Evolutionary conservation across 2,113 vertebrate genomes (phyloP), one percentile per base, ranked within the genome.

Genomic region (Stegostoma tigrinum): DNA sequence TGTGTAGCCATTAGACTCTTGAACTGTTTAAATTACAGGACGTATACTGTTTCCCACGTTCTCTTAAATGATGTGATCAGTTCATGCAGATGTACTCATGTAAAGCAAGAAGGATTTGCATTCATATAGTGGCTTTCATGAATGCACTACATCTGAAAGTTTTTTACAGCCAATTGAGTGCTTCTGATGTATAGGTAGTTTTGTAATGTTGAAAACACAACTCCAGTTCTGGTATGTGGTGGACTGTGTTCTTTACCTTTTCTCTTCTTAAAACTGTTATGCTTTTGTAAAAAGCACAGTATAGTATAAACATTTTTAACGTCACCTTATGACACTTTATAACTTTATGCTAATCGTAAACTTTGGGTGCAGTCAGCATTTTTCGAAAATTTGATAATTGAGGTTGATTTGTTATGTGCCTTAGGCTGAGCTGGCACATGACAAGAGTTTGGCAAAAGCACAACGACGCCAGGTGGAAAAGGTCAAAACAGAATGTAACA

Each of bases 401-500:
- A 12, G 30, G 24, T 38, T 75, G 67, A 42, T 30, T 52, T 72
- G 23, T 38, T 96, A 0, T 96, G 96, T 96, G 96, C 42, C 87
- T 64, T 97, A 99, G 99, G 97, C 97, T 70, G 98, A 98, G 96
- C 98, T 97, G 96, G 95, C 96, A 64, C 97, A 98, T 89, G 98
- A 98, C 96, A 98, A 98, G 97, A 98, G 98, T 96, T 96, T 97
- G 95, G 97, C 97, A 55, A 97, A 97, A 96, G 96, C 96, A 68
- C 98, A 99, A 55, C 97, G 96, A 96, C 96, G 97, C 96, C 98
- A 99, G 93, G 96, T 99, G 96, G 99, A 99, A 97, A 98, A 98
- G 96, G 97, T 99, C 97, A 99, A 99, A 97, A 96, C 96, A 55
- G 98, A 99, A 95, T 99, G 97, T 97, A 98, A 99, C 96, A 98